These are phyloP conservation scores for Drosophila hydei DNA, from an alignment of 1,140 invertebrate species.

Conservation along the genomic window DNA sequence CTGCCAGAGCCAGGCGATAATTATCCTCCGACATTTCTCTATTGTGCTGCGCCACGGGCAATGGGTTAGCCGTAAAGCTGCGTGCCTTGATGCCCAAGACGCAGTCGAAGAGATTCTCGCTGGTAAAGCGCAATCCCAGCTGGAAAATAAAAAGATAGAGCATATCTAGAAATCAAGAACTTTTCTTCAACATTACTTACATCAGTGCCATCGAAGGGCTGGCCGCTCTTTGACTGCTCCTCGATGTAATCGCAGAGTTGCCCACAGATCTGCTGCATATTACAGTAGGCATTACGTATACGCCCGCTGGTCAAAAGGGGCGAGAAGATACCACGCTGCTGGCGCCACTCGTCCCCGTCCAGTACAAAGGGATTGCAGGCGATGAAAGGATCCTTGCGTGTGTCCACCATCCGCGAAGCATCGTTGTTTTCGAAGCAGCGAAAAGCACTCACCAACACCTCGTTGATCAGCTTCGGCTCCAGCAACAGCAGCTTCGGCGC, in stretches of 20 bases:
- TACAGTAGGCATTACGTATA: slow-evolving; percentile 63
- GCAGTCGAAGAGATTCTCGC: slow-evolving; percentile 84
- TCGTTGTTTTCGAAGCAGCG: slow-evolving; percentile 83
- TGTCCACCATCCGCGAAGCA: slow-evolving; percentile 73
- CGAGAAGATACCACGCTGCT: slow-evolving; percentile 85
- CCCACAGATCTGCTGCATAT: slow-evolving; percentile 61
- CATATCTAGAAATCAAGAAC: neutral
- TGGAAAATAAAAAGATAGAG: slow-evolving; percentile 24
- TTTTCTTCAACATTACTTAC: slow-evolving; percentile 34
- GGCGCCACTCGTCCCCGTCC: slow-evolving; percentile 85
- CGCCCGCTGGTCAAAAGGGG: slow-evolving; percentile 85
- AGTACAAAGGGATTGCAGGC: slow-evolving; percentile 84
- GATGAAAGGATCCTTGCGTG: slow-evolving; percentile 82
- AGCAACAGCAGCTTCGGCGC: slow-evolving; percentile 84
- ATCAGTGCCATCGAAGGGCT: slow-evolving; percentile 54
- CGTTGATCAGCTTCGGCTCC: slow-evolving; percentile 85
- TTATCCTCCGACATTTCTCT: slow-evolving; percentile 63
- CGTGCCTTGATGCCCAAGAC: slow-evolving; percentile 84
- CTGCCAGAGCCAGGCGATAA: slow-evolving; percentile 47
- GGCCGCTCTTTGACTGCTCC: neutral
- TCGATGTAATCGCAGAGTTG: slow-evolving; percentile 57
- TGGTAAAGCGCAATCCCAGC: slow-evolving; percentile 84
- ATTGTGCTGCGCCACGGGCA: slow-evolving; percentile 66
- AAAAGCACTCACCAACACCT: slow-evolving; percentile 85
- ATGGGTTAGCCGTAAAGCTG: slow-evolving; percentile 57